Conservation (phyloP, 2,888 invertebrate species). For the Apodemia hepburni region DNA sequence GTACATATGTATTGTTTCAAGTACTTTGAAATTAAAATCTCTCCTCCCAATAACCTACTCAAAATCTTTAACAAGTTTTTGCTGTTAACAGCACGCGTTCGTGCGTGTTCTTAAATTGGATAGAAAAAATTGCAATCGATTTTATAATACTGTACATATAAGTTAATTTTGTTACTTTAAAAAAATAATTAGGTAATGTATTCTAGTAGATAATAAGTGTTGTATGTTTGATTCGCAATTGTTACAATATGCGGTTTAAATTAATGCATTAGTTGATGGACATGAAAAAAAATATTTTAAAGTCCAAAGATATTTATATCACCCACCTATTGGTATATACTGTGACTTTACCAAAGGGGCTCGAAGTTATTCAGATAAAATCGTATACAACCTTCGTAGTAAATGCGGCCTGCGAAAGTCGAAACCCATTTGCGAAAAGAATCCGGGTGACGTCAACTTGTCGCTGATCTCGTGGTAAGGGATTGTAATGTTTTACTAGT, state of each 20-base stretch:
- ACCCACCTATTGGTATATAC: constrained; percentile 70
- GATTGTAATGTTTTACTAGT: constrained; percentile 78
- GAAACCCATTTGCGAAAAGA: constrained; percentile 27
- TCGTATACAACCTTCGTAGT: constrained; percentile 13
- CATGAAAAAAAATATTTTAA: constrained; percentile 56
- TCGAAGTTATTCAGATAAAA: constrained; percentile 32
- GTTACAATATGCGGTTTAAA: constrained; percentile 75
- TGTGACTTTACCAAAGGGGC: constrained; percentile 61
- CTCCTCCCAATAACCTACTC: background rate
- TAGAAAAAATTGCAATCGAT: constrained; percentile 69
- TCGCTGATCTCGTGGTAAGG: constrained; percentile 80
- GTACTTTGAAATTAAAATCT: background rate
- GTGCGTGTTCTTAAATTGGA: constrained; percentile 24
- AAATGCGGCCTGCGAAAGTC: constrained; percentile 20
- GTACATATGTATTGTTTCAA: constrained; percentile 3
- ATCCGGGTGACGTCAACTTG: constrained; percentile 65
- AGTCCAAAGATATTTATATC: constrained; percentile 71
- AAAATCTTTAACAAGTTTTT: background rate
- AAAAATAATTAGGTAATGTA: constrained; percentile 77
- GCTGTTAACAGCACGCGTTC: background rate
- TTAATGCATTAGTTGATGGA: constrained; percentile 69
- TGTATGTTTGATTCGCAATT: constrained; percentile 79
- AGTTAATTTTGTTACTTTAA: constrained; percentile 80
- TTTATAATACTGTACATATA: constrained; percentile 78
- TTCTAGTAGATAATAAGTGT: constrained; percentile 76